A percentile compares a stretch with the other conserved stretches of the same genome.
phyloP scores from a whole-genome alignment of 2,888 invertebrate species.

The Eristalinus aeneus region DNA sequence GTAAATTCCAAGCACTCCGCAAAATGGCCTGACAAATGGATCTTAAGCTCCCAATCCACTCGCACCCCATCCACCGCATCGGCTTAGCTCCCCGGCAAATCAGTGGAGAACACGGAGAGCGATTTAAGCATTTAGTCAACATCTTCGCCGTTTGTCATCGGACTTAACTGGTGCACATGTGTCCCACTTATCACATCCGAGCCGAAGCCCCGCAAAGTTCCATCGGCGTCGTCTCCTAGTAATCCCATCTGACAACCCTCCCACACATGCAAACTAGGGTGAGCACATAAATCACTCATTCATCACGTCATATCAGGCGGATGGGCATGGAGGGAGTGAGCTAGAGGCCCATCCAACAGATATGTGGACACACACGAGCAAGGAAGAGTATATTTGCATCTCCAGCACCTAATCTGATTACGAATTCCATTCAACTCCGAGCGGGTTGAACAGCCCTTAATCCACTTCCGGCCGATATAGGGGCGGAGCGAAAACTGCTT shows the following conservation, averaged over 20 bases:
- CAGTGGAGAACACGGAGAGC: background rate
- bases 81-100: background rate
- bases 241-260: constrained; percentile 28
- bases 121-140: background rate
- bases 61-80: background rate
- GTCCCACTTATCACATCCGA: constrained; percentile 2
- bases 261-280: constrained; percentile 54
- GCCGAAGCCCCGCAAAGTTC: constrained; percentile 8
- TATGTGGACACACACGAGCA: background rate
- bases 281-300: constrained; percentile 65
- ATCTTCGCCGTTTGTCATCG: background rate
- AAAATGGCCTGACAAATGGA: background rate
- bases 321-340: background rate
- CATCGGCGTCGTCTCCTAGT: background rate
- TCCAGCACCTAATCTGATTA: constrained; percentile 69
- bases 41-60: background rate
- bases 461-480: constrained; percentile 40
- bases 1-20: background rate
- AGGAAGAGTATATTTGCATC: constrained; percentile 59
- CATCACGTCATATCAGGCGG: constrained; percentile 49
- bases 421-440: constrained; percentile 56
- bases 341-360: constrained; percentile 40
- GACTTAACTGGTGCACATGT: background rate
- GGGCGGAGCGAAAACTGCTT: constrained; percentile 11
- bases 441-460: constrained; percentile 61